phyloP scores from a whole-genome alignment of 1,140 invertebrate genomes.

The Tenebrio molitor region DNA sequence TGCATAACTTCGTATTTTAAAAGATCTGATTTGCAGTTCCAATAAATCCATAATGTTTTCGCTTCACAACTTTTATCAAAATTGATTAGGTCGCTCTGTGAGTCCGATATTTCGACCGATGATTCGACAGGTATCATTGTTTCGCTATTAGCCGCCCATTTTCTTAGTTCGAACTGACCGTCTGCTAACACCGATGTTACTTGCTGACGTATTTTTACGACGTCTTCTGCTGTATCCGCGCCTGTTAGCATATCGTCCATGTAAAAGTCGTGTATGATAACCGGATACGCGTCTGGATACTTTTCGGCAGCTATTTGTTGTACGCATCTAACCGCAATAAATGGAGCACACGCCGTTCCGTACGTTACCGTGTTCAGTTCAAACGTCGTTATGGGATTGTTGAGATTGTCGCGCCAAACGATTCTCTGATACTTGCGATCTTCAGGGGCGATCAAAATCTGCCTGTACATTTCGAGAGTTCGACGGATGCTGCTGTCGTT shows the following conservation, averaged over 20 bases:
- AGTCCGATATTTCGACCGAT: background rate
- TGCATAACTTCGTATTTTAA: background rate
- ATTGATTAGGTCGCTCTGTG: background rate
- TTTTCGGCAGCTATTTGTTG: constrained; percentile 47
- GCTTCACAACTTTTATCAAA: background rate
- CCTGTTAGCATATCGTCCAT: constrained; percentile 4
- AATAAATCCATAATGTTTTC: background rate
- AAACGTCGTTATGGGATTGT: constrained; percentile 56
- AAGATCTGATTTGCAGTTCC: background rate
- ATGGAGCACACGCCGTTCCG: constrained; percentile 55
- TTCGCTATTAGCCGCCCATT: background rate
- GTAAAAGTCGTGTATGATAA: constrained; percentile 8
- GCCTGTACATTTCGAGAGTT: constrained; percentile 65
- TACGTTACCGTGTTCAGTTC: constrained; percentile 58
- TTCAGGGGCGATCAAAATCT: constrained; percentile 58
- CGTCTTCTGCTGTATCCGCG: background rate
- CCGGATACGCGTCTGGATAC: background rate
- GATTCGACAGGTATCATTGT: background rate
- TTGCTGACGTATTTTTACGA: background rate
- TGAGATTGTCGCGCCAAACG: constrained; percentile 57
- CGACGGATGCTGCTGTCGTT: too few species aligned
- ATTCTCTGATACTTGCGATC: constrained; percentile 61
- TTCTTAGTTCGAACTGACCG: background rate
- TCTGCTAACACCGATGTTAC: background rate
- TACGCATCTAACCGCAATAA: constrained; percentile 53